These are phyloP conservation scores for Melinopterus prodromus DNA, from an alignment of 2,888 invertebrate species.

Conservation along the genomic window DNA sequence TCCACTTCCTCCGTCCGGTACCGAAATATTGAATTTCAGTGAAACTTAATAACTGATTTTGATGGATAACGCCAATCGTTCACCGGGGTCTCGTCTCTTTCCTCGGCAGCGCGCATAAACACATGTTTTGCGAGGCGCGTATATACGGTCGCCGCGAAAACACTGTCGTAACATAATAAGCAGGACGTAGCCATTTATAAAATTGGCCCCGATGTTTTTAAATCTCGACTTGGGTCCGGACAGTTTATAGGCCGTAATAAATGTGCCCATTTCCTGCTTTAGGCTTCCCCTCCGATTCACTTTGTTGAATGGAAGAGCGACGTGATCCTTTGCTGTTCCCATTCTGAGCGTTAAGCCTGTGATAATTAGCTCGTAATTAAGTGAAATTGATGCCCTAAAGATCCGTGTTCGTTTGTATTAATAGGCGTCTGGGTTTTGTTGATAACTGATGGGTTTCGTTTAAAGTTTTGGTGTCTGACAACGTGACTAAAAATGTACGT, in stretches of 20 bases:
- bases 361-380: neutral
- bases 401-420: neutral
- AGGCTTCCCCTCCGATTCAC: neutral
- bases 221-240: neutral
- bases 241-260: neutral
- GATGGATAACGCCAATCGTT: neutral
- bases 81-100: neutral
- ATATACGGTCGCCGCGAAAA: neutral
- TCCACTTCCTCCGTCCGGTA: neutral
- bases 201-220: neutral
- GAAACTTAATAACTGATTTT: neutral
- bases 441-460: neutral
- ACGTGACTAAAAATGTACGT: neutral
- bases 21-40: neutral
- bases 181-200: neutral
- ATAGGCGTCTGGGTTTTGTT: neutral
- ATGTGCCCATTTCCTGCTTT: neutral
- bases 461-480: neutral
- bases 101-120: neutral
- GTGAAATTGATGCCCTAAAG: neutral
- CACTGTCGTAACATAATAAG: neutral
- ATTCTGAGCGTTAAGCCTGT: neutral
- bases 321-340: neutral
- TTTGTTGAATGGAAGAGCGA: neutral
- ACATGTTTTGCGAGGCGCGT: neutral